Evolutionary conservation across 2,113 vertebrate genomes (phyloP).

Genomic region (Crotalus helleri): DNA sequence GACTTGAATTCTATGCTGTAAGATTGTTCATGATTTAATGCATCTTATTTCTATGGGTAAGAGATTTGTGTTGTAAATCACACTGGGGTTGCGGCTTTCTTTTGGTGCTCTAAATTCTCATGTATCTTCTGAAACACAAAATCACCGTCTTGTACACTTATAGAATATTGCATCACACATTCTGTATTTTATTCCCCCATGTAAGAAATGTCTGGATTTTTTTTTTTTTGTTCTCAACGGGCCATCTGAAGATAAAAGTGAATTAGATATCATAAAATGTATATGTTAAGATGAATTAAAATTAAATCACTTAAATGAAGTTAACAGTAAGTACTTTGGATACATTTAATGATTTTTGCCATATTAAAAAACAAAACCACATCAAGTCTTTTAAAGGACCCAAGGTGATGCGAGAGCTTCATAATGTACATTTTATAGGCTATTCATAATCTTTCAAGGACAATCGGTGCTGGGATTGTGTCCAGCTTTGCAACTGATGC

Average conservation of each 20-base stretch:
- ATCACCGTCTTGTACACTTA: not conserved
- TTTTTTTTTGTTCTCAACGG: not conserved
- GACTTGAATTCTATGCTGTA: not conserved
- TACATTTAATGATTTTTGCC: not conserved
- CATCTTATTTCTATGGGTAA: not conserved
- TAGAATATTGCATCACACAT: not conserved
- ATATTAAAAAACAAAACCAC: not conserved
- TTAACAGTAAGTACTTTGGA: not conserved
- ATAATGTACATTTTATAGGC: not conserved
- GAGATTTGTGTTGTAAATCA: slow-evolving; percentile 14
- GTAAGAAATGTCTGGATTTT: not conserved
- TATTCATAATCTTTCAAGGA: not conserved
- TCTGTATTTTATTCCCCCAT: not conserved
- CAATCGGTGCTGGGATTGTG: not conserved
- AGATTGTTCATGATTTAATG: not conserved
- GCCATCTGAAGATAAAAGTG: not conserved
- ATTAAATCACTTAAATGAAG: not conserved
- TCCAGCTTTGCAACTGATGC: not conserved
- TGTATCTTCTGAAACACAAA: not conserved
- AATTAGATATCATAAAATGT: not conserved
- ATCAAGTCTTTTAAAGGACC: not conserved
- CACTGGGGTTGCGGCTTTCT: not conserved
- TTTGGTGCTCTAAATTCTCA: too few species aligned
- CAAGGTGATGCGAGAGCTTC: not conserved
- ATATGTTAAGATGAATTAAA: not conserved